Percentiles rank a stretch among this genome's conserved stretches.
Conservation (phyloP, 2,797 vertebrate species). For the Mormyrus proboscirostris region DNA sequence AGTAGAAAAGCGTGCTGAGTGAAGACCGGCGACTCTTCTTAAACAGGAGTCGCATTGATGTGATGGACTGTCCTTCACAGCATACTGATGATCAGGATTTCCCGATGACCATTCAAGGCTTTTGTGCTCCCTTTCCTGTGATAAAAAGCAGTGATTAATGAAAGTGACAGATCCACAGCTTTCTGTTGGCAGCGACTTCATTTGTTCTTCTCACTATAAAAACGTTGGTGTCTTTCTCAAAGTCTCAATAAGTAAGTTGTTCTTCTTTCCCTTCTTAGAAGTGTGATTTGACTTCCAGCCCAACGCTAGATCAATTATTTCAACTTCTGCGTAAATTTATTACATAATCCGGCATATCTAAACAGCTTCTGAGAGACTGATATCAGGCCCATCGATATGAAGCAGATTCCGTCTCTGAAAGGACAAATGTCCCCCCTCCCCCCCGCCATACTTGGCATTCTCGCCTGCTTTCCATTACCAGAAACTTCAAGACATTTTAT, state of each 20-base stretch:
- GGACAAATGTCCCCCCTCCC: not conserved
- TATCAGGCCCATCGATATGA: conserved; percentile 12
- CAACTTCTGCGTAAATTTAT: conserved; percentile 23
- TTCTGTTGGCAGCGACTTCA: not conserved
- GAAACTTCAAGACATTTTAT: not conserved
- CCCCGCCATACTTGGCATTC: not conserved
- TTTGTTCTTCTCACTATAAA: not conserved
- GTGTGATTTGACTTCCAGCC: conserved; percentile 31
- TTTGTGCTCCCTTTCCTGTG: not conserved
- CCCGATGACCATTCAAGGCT: not conserved
- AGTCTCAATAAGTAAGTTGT: not conserved
- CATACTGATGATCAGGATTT: not conserved
- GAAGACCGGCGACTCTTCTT: not conserved
- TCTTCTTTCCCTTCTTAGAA: conserved; percentile 10
- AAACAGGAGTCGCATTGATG: not conserved
- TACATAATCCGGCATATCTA: conserved; percentile 30
- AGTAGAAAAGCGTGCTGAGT: not conserved
- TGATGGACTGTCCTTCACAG: not conserved
- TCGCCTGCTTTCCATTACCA: not conserved
- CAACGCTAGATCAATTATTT: conserved; percentile 26
- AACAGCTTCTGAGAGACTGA: conserved; percentile 14
- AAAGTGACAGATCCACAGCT: not conserved
- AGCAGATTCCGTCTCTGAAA: not conserved
- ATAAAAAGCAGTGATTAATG: not conserved
- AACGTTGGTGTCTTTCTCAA: not conserved